Base-by-base conservation (phyloP, 2,888 invertebrate species). In the Melipona bicolor region DNA sequence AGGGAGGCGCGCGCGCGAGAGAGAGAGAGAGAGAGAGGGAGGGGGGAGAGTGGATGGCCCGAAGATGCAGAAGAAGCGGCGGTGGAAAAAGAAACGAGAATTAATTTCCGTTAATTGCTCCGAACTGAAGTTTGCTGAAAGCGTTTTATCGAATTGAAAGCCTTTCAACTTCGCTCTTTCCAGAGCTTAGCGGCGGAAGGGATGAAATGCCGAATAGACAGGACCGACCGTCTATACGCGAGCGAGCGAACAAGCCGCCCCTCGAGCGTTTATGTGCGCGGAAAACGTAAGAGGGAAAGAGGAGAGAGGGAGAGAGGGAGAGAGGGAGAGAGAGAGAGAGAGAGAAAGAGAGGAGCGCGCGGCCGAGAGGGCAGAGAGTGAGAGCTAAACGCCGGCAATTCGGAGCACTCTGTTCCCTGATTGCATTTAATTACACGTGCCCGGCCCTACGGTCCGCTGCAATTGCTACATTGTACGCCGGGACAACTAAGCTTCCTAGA, bases 351-450 rank as follows among this genome's bases (percentile, higher is more conserved):
- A 64, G 69, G 76, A 88, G 84, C 79, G 82, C 81, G 70, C 85
- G 77, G 86, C 80, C 74, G 85, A 80, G 85, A 81, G 90, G 79
- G 89, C 76, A 90, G 90, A 50, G 74, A 65, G 74, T 1, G 65
- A 75, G 74, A 65, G 89, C 90, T 92, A 92, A 92, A 92, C 90
- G 93, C 90, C 89, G 93, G 92, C 91, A 92, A 93, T 93, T 93
- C 92, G 90, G 90, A 92, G 91, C 91, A 92, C 93, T 92, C 92
- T 92, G 91, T 91, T 92, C 91, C 90, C 92, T 93, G 94, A 94
- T 94, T 94, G 94, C 93, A 94, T 94, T 94, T 94, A 94, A 94
- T 94, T 94, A 94, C 94, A 93, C 91, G 91, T 91, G 92, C 91
- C 91, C 90, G 83, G 89, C 89, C 85, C 85, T 87, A 89, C 91